Base-by-base conservation (phyloP, 2,888 invertebrate species). In the Abscondita cerata region DNA sequence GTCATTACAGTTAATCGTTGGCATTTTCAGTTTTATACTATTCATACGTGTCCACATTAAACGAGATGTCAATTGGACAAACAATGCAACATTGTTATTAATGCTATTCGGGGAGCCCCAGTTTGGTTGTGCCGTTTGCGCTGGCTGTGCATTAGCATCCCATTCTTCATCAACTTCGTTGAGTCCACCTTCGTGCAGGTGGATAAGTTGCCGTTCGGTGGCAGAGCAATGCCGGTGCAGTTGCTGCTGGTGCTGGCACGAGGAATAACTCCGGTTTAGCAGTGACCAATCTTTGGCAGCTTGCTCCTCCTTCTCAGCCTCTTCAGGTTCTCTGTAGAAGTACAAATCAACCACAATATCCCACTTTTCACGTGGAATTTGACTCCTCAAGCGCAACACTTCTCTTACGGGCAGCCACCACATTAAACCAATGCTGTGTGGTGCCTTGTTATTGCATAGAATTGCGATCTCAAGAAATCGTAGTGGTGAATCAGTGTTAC, bases 321-420 rank as follows among this genome's bases (percentile, higher is more conserved):
- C 98, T 83, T 98, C 98, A 55, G 98, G 97, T 82, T 99, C 98
- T 77, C 99, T 92, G 86, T 96, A 98, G 92, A 99, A 98, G 92
- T 97, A 99, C 77, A 99, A 86, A 82, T 99, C 99, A 0, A 98
- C 98, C 72, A 98, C 98, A 47, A 99, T 94, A 65, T 96, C 95
- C 97, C 98, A 99, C 70, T 95, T 94, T 75, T 95, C 94, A 64
- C 98, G 91, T 11, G 93, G 88, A 73, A 98, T 94, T 55, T 90
- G 89, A 38, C 99, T 99, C 54, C 98, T 90, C 56, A 99, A 88
- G 71, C 98, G 91, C 34, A 98, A 86, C 19, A 93, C 81, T 83
- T 99, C 99, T 74, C 99, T 92, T 1, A 99, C 95, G 77, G 99
- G 84, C 76, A 99, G 83, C 98, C 98, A 99, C 98, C 98, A 99